Conservation (phyloP, 2,888 invertebrate genomes). For the Drosophila paramelanica region DNA sequence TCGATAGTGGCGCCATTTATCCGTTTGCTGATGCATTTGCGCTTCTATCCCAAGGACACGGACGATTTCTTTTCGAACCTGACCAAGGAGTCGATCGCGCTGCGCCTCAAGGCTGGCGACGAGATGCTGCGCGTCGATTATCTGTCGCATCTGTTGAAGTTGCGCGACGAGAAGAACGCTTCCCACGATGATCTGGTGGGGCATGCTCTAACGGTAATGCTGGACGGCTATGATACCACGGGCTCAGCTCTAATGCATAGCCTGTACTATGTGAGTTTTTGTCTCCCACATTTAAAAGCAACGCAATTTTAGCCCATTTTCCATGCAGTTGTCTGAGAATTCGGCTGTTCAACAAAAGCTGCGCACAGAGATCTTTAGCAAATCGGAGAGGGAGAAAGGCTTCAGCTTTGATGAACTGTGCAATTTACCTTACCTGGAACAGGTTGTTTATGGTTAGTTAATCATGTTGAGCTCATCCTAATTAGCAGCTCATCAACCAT, state of each 20-base stretch:
- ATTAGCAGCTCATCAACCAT: not conserved
- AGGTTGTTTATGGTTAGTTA: constrained; percentile 76
- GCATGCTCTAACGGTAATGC: constrained; percentile 76
- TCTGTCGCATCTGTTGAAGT: constrained; percentile 75
- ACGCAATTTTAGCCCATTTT: not conserved
- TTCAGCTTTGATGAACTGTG: constrained; percentile 70
- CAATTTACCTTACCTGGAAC: constrained; percentile 79
- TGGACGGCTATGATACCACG: constrained; percentile 83
- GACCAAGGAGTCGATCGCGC: constrained; percentile 70
- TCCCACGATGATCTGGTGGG: constrained; percentile 75
- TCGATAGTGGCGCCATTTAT: constrained; percentile 62
- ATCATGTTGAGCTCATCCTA: not conserved
- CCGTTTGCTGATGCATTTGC: constrained; percentile 56
- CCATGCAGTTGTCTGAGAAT: constrained; percentile 66
- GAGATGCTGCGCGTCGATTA: constrained; percentile 73
- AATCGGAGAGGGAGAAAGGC: constrained; percentile 19
- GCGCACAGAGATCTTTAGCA: constrained; percentile 65
- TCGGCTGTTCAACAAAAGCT: constrained; percentile 70
- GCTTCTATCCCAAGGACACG: constrained; percentile 87
- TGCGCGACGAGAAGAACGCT: constrained; percentile 75
- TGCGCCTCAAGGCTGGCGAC: constrained; percentile 56
- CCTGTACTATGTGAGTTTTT: constrained; percentile 69
- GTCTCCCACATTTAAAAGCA: not conserved
- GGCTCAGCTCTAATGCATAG: constrained; percentile 71
- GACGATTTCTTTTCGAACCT: constrained; percentile 84